Percentiles rank a stretch among this genome's conserved stretches.
Evolutionary conservation across 2,888 invertebrate genomes (phyloP).

Genomic region (Sphecodes monilicornis): DNA sequence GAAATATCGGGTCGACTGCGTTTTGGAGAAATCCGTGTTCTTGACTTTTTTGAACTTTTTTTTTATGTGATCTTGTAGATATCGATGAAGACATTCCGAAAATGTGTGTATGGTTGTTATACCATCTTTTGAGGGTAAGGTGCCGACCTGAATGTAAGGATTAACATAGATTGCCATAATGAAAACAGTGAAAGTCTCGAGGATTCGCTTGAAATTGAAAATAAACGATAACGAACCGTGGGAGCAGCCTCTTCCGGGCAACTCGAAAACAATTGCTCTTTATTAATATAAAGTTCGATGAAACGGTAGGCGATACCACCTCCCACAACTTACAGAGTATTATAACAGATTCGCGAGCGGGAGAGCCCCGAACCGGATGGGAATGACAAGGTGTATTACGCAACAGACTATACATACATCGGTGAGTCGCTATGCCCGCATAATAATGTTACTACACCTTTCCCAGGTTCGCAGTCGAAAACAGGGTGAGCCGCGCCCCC

Average conservation of each 20-base stretch:
- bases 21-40: too few species aligned
- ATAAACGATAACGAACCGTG: background rate
- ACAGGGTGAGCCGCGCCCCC: background rate
- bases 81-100: too few species aligned
- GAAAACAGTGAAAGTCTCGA: background rate
- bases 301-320: background rate
- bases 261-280: background rate
- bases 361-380: conserved; percentile 15
- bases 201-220: background rate
- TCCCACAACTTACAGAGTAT: background rate
- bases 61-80: too few species aligned
- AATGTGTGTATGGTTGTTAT: too few species aligned
- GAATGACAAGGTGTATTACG: conserved; percentile 29
- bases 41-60: too few species aligned
- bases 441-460: conserved; percentile 32
- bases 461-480: conserved; percentile 8
- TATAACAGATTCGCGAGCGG: conserved; percentile 4
- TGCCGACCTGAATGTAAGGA: too few species aligned
- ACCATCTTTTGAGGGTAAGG: too few species aligned
- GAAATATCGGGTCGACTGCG: too few species aligned
- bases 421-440: conserved; percentile 17
- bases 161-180: background rate
- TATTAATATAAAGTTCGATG: conserved; percentile 7
- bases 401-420: conserved; percentile 37
- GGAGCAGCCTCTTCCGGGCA: background rate